Conservation (phyloP, 2,113 vertebrate species). For the Peromyscus maniculatus region DNA sequence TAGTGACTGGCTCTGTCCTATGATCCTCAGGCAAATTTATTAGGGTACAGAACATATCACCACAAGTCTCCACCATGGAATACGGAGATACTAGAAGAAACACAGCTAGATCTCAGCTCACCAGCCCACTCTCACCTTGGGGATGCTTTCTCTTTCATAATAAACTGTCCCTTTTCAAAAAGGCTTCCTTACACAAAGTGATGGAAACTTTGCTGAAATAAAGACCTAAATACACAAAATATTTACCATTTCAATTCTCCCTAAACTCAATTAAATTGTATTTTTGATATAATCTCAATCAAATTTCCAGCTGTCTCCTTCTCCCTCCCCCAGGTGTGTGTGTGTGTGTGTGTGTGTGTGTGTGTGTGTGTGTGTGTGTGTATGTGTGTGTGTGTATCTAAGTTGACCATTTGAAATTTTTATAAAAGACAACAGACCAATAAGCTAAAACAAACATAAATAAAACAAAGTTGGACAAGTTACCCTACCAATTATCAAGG, state of each 20-base stretch:
- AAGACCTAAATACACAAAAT: neutral
- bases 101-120: neutral
- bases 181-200: neutral
- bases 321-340: no score
- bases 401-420: neutral
- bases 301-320: neutral
- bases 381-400: neutral
- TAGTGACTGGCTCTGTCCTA: no score
- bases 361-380: neutral
- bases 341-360: no score
- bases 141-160: neutral
- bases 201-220: slow-evolving; percentile 2
- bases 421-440: slow-evolving; percentile 18
- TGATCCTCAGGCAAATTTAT: no score
- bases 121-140: no score
- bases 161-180: neutral
- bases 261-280: slow-evolving; percentile 44
- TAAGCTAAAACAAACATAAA: slow-evolving; percentile 8
- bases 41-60: no score
- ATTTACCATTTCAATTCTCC: neutral
- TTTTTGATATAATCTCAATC: neutral
- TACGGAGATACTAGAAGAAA: slow-evolving; percentile 29
- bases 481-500: neutral
- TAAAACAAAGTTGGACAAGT: slow-evolving; percentile 3
- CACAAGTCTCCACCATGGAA: neutral